These are phyloP conservation scores for Manduca sexta DNA, from an alignment of 1,140 invertebrate species.

Conservation along the genomic window DNA sequence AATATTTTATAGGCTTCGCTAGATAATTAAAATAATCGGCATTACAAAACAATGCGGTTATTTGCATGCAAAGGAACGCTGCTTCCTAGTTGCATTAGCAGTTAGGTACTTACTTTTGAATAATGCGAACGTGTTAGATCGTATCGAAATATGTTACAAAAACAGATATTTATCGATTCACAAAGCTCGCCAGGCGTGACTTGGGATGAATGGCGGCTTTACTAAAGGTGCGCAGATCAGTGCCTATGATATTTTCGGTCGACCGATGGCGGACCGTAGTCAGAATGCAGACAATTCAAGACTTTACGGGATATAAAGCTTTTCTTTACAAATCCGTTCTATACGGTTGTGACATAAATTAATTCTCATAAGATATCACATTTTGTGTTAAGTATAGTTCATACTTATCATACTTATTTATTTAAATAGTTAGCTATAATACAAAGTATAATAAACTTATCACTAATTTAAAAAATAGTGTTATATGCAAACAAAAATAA, in stretches of 20 bases:
- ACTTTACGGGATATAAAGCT: not conserved
- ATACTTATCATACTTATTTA: no score
- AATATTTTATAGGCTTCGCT: no score
- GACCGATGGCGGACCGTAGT: not conserved
- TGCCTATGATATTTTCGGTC: slow-evolving; percentile 1
- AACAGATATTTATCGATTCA: slow-evolving; percentile 2
- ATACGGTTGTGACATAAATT: no score
- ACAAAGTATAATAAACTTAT: no score
- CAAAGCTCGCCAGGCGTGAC: slow-evolving; percentile 5
- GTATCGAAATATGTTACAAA: not conserved
- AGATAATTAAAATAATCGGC: no score
- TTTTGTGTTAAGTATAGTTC: no score
- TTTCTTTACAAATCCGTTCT: no score
- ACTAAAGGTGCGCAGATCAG: not conserved
- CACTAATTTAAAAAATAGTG: no score
- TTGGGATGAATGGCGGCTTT: slow-evolving; percentile 7
- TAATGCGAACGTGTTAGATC: not conserved
- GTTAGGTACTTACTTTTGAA: no score
- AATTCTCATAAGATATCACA: no score
- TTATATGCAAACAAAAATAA: no score
- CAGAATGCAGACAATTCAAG: not conserved
- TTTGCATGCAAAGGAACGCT: not conserved
- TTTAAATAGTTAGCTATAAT: no score
- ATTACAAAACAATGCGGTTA: not conserved
- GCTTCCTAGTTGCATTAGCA: not conserved